phyloP scores from a whole-genome alignment of 2,888 invertebrate genomes.

The Tubiluchus corallicola region DNA sequence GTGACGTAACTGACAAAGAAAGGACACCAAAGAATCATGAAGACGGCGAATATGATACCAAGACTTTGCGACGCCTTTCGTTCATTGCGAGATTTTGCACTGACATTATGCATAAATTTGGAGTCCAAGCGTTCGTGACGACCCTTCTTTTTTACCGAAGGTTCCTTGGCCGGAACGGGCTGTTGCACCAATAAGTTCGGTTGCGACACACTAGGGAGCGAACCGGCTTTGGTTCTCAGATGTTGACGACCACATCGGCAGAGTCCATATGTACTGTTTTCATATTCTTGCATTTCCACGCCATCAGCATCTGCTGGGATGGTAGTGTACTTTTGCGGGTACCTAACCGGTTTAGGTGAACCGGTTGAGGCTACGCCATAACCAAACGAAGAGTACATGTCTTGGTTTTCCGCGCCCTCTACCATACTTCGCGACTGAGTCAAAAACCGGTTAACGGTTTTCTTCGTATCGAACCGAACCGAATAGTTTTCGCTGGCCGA shows the following conservation, averaged over 20 bases:
- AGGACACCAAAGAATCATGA: not conserved
- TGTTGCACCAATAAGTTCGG: not conserved
- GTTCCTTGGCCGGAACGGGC: not conserved
- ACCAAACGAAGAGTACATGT: not conserved
- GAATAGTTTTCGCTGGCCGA: not conserved
- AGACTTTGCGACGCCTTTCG: not conserved
- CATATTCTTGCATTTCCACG: not conserved
- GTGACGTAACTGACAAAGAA: constrained; percentile 1
- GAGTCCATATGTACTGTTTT: not conserved
- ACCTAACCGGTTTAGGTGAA: too few relatives aligned
- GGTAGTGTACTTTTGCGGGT: not conserved
- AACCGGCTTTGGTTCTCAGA: not conserved
- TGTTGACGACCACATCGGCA: not conserved
- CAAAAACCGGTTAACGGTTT: not conserved
- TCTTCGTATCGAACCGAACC: too few relatives aligned
- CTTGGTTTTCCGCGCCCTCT: not conserved
- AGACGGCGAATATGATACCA: constrained; percentile 1
- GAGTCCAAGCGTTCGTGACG: not conserved
- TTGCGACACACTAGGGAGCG: not conserved
- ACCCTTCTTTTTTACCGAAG: not conserved
- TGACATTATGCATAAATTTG: not conserved
- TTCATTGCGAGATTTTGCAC: not conserved
- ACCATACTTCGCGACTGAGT: not conserved
- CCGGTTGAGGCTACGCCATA: not conserved
- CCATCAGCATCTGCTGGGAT: not conserved